phyloP scores from a whole-genome alignment of 1,140 invertebrate genomes.

The Scaptodrosophila lebanonensis region DNA sequence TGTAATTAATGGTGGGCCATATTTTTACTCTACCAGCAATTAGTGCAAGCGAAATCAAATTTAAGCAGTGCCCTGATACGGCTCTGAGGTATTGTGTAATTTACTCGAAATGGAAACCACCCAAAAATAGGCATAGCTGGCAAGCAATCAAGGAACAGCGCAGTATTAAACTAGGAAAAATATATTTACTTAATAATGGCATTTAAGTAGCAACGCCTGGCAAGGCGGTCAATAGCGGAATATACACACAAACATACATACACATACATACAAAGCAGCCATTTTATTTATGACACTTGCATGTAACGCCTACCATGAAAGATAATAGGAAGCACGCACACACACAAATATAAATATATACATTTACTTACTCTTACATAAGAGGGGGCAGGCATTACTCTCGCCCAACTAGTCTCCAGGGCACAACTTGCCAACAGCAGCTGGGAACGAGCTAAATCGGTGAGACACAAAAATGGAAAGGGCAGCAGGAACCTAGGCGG shows the following conservation, averaged over 20 bases:
- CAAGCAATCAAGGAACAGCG: conserved; percentile 5
- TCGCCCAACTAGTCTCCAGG: conserved; percentile 64
- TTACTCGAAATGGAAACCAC: conserved; percentile 14
- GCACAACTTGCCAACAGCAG: conserved; percentile 64
- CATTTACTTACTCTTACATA: conserved; percentile 6
- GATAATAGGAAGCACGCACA: conserved; percentile 55
- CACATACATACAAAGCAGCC: conserved; percentile 44
- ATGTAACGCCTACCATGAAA: conserved; percentile 61
- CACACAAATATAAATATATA: neutral
- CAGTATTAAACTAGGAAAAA: conserved; percentile 19
- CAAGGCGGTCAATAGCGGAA: too few species aligned
- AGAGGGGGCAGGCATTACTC: conserved; percentile 39
- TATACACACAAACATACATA: neutral
- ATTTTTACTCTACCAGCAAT: conserved; percentile 63
- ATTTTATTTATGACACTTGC: conserved; percentile 75
- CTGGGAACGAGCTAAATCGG: conserved; percentile 54
- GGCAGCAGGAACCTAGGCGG: conserved; percentile 16
- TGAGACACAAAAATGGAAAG: conserved; percentile 44
- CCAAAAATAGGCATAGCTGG: conserved; percentile 7
- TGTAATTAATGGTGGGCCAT: conserved; percentile 61
- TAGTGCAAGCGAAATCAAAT: conserved; percentile 66
- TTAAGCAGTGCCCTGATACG: conserved; percentile 38
- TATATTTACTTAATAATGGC: conserved; percentile 61
- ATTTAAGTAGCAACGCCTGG: conserved; percentile 48
- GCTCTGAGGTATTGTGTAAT: conserved; percentile 30